Base-by-base conservation (phyloP, 2,797 vertebrate genomes). In the Crax fasciolata region DNA sequence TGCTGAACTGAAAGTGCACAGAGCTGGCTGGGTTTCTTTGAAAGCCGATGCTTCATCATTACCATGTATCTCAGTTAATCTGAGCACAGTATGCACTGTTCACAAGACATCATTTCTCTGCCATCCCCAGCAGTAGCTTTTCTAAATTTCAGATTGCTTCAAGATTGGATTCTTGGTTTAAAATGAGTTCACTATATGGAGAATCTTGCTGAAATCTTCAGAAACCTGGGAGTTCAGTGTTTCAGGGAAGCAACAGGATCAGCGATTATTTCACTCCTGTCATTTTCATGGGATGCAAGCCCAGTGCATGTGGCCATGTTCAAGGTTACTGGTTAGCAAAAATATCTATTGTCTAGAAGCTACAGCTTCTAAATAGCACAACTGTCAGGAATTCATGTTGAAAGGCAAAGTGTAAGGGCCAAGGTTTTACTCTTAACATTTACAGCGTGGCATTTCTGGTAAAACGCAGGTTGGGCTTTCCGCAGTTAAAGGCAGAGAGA, bases 11-110 rank as follows among this genome's bases (percentile, higher is more conserved):
- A 20, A 54, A 8, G 6, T 1, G 8, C 5, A 0, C 44, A 48
- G 32, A n/a, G 52, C 55, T 39, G 49, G 15, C 32, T 59, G 63
- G 41, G 32, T 46, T 25, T 32, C 39, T 43, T 20, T 6, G 32
- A 8, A 32, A 49, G 51, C 28, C 18, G 4, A 13, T 7, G 10
- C 43, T 79, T 46, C 24, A 3, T 35, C 12, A 3, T 4, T 4
- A 25, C 2, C 0, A 0, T 11, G 2, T 11, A 1, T 39, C 15
- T 71, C 35, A 2, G 30, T 38, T 39, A 13, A 46, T 13, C 28
- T 4, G 16, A 32, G 20, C 2, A 16, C 13, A 4, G n/a, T 6
- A 8, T 8, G 32, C 10, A 5, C 24, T 10, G 7, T 9, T 24
- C 10, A 8, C 27, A 3, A 19, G 52, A 2, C 23, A 24, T 32